Conservation (phyloP, 2,113 vertebrate genomes). For the Oreotrochilus melanogaster region DNA sequence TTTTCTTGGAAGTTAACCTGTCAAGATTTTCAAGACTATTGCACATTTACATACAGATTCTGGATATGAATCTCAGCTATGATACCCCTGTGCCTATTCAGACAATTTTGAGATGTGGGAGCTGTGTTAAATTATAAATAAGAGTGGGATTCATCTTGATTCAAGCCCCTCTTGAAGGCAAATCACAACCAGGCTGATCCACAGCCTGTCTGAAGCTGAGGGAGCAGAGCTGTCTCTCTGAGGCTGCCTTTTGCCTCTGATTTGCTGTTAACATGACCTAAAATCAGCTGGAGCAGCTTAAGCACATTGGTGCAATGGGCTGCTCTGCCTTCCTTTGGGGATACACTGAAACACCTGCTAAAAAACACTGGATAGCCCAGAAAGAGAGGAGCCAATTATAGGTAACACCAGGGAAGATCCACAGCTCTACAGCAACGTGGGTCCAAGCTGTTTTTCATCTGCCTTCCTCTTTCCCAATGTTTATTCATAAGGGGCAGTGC, state of each 20-base stretch:
- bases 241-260: neutral
- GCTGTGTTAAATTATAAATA: neutral
- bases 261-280: neutral
- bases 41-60: neutral
- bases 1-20: neutral
- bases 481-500: constrained; percentile 2
- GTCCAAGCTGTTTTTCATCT: neutral
- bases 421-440: neutral
- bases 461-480: neutral
- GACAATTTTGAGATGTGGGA: neutral
- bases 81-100: neutral
- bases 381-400: neutral
- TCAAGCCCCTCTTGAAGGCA: neutral
- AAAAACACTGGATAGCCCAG: neutral
- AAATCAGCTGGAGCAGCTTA: neutral
- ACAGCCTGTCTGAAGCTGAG: neutral
- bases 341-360: neutral
- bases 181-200: neutral
- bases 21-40: neutral
- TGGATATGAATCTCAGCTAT: neutral
- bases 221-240: neutral
- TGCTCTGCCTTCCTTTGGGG: neutral
- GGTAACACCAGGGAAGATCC: neutral
- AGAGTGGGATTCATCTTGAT: neutral
- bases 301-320: neutral